A percentile compares a stretch with the other conserved stretches of the same genome.
These are phyloP conservation scores for Pristionchus arcanus DNA, from an alignment of 2,888 invertebrate genomes.

Conservation along the genomic window DNA sequence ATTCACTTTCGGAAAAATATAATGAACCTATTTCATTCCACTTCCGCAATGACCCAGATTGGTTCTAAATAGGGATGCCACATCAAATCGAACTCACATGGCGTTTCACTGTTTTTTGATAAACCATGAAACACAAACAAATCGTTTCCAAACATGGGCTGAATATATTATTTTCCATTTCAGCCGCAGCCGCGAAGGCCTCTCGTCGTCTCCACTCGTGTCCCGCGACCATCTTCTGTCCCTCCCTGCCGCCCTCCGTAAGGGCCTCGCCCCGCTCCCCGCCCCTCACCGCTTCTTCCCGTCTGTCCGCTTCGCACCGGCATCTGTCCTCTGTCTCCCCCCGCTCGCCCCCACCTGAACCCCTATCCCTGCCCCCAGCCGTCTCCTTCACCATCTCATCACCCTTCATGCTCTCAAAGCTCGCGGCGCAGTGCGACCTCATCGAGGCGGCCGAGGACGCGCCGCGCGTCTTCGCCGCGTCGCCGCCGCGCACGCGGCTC, in stretches of 20 bases:
- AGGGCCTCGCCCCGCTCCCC: constrained; percentile 52
- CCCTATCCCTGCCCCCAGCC: constrained; percentile 62
- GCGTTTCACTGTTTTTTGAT: background rate
- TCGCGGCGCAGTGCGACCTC: constrained; percentile 73
- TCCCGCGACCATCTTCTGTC: constrained; percentile 60
- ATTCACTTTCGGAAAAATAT: too few relatives aligned
- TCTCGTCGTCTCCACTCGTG: constrained; percentile 68
- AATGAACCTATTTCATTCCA: too few relatives aligned
- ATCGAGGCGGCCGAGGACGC: constrained; percentile 63
- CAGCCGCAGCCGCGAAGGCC: constrained; percentile 65
- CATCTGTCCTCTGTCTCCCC: constrained; percentile 52
- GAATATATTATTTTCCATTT: constrained; percentile 51
- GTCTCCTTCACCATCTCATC: constrained; percentile 68
- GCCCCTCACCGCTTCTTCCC: constrained; percentile 55
- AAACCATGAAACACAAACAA: background rate
- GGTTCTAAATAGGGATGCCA: background rate
- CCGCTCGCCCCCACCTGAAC: constrained; percentile 59
- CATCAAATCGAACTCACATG: background rate
- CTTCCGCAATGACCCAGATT: too few relatives aligned
- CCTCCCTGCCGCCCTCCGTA: constrained; percentile 58
- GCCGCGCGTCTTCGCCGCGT: constrained; percentile 55
- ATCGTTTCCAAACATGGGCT: background rate
- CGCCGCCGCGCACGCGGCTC: constrained; percentile 59
- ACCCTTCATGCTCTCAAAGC: constrained; percentile 76
- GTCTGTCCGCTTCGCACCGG: constrained; percentile 49